Base-by-base conservation (phyloP, 2,888 invertebrate species). In the Sipunculus nudus region DNA sequence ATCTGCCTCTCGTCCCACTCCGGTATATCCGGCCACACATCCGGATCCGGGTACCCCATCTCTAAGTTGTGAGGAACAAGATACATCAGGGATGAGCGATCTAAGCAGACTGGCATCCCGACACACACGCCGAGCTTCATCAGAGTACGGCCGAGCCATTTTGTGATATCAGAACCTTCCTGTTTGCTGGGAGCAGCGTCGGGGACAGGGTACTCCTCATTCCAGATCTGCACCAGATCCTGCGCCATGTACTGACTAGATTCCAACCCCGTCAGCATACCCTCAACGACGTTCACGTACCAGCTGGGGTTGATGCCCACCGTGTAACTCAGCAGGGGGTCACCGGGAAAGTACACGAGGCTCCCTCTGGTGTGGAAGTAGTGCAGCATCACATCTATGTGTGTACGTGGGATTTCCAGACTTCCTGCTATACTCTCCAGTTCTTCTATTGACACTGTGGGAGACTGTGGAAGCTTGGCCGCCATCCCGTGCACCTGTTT, bases 1-100 rank as follows among this genome's bases (percentile, higher is more conserved):
- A 72, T 66, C 59, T 72, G 72, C 41, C 68, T 72, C 59, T 72
- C 72, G 53, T 71, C 72, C 72, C 72, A 72, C 53, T 72, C 72
- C 1, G 72, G 72, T 21, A 71, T 57, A 55, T 71, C 70, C 23
- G 72, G 69, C 72, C 72, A 72, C 8, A 72, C 67, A 52, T 72
- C 70, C 26, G 52, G 61, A 28, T 61, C 65, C 35, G 71, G 68
- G 41, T 57, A 56, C 21, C 72, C 72, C 2, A 60, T 48, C 50
- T 72, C 72, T 28, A 72, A 62, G 49, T 71, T 45, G 47, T 63
- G 61, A 19, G 71, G 71, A 39, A 71, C 50, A 13, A 71, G 59
- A 31, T 59, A 65, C 8, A 63, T 39, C n/a, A n/a, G n/a, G n/a
- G n/a, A n/a, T n/a, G n/a, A n/a, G n/a, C n/a, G n/a, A n/a, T n/a